Percentiles rank a stretch among this genome's conserved stretches.
Conservation (phyloP, 2,113 vertebrate genomes). For the Tiliqua scincoides region DNA sequence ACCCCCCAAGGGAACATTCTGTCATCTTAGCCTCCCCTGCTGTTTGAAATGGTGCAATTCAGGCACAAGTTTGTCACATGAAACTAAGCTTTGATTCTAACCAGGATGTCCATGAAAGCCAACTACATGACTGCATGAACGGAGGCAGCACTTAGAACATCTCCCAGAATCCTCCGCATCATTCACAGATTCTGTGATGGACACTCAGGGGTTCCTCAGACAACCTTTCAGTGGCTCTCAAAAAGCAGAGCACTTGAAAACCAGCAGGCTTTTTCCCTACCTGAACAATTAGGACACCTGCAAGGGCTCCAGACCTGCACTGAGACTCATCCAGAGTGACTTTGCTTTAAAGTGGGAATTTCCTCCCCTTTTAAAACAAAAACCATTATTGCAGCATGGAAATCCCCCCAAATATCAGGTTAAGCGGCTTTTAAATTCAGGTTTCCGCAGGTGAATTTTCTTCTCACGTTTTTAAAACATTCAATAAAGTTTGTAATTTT, state of each 20-base stretch:
- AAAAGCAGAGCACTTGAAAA: not conserved
- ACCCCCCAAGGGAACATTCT: not conserved
- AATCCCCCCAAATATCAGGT: not conserved
- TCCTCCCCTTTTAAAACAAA: not conserved
- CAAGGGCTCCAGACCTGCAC: not conserved
- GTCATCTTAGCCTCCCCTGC: not conserved
- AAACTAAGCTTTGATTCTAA: not conserved
- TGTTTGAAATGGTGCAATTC: not conserved
- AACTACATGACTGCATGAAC: not conserved
- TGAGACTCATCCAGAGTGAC: not conserved
- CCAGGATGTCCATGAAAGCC: not conserved
- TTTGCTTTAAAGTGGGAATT: no score
- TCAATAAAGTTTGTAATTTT: constrained; percentile 27
- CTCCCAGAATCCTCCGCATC: not conserved
- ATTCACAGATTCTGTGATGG: not conserved
- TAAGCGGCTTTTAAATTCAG: not conserved
- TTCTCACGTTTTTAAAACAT: not conserved
- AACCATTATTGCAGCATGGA: not conserved
- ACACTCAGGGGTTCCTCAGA: not conserved
- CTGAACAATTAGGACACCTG: not conserved
- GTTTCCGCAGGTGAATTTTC: not conserved
- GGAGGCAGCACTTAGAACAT: no score
- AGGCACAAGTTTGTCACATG: not conserved
- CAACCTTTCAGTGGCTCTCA: not conserved
- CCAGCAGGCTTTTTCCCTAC: not conserved